Evolutionary conservation across 1,140 invertebrate genomes (phyloP).

Genomic region (Druon quercuslanigerum): DNA sequence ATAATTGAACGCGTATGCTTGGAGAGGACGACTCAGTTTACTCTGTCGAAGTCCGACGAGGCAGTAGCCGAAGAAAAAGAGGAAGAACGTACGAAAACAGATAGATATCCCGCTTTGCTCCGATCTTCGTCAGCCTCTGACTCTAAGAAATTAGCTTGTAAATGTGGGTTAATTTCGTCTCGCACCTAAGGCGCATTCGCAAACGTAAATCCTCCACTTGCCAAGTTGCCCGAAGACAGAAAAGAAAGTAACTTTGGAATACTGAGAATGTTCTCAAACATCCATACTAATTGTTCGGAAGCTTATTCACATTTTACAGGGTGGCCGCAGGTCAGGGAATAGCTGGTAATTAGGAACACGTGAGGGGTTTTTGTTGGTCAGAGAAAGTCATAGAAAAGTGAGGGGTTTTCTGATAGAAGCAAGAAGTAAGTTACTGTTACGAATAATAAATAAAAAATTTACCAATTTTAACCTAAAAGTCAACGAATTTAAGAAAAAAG

Average conservation of each 20-base stretch:
- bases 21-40: conserved; percentile 30
- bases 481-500: too few relatives aligned
- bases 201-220: conserved; percentile 39
- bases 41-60: neutral
- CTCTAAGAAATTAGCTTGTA: conserved; percentile 56
- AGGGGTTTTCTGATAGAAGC: too few relatives aligned
- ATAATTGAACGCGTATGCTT: conserved; percentile 35
- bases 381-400: too few relatives aligned
- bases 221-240: conserved; percentile 1
- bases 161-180: conserved; percentile 55
- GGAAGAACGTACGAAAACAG: conserved; percentile 33
- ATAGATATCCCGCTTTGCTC: conserved; percentile 4
- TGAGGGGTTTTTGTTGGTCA: too few relatives aligned
- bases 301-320: too few relatives aligned
- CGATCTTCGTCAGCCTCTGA: conserved; percentile 15
- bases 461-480: too few relatives aligned
- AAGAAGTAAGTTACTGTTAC: too few relatives aligned
- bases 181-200: conserved; percentile 35
- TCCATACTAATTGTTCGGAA: too few relatives aligned
- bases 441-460: too few relatives aligned
- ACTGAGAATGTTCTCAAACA: too few relatives aligned
- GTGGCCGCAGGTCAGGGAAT: too few relatives aligned
- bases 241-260: conserved; percentile 1
- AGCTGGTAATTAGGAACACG: too few relatives aligned
- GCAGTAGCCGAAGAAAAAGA: conserved; percentile 12